Evolutionary conservation across 2,888 invertebrate species (phyloP), one percentile per base, ranked within the genome.

Genomic region (Microctonus brassicae): DNA sequence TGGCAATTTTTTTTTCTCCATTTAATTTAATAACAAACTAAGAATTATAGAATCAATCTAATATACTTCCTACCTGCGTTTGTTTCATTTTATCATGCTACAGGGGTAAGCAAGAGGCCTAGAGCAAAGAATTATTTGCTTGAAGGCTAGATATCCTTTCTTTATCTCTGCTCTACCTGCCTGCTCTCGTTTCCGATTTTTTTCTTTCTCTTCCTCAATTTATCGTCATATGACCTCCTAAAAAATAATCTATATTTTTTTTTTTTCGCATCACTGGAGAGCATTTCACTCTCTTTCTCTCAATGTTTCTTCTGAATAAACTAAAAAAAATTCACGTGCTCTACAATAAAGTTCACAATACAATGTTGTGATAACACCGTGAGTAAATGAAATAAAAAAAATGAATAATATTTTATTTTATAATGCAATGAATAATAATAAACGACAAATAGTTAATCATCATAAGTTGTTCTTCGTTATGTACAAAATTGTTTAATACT

Each of bases 401-500:
- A 42, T 42, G 42, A 17, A 47, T 17, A 47, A 47, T 47, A 47
- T 69, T 74, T 64, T 72, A 42, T 58, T 62, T 62, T 58, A 47
- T 57, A 73, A 67, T 67, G 64, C 33, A 39, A 73, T 69, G 29
- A 58, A 34, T 34, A 39, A 26, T 11, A 66, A 74, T 74, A 73
- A 78, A 80, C 72, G 79, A 78, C 75, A 77, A 55, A 39, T 9
- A 36, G 22, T 10, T 6, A 62, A 34, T 29, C 39, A 79, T 77
- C 66, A 81, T 75, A 79, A 75, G 74, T 74, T 73, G 67, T 74
- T 73, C 29, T 77, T 79, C 69, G 71, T 78, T 82, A 81, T 84
- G 76, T 82, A 84, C 80, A 83, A 84, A 68, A 82, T 80, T 73
- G 78, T 80, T 83, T 82, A 84, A 84, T 84, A 82, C 83, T 83